Percentiles rank a stretch among this genome's conserved stretches.
Evolutionary conservation across 2,888 invertebrate species (phyloP).

Genomic region (Heliconius sara): DNA sequence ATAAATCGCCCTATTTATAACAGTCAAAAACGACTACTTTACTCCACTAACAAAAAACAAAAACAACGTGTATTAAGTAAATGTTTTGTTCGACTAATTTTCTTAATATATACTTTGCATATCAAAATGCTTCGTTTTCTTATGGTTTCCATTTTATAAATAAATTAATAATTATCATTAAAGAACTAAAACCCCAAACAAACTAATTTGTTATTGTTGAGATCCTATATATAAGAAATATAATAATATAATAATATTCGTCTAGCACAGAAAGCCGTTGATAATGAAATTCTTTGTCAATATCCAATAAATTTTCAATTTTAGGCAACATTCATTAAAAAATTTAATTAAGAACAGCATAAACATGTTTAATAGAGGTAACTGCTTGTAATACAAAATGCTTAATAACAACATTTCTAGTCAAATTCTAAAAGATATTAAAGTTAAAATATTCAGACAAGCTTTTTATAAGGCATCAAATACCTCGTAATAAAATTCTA

Average conservation of each 20-base stretch:
- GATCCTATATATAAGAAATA: not conserved
- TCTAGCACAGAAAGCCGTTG: not conserved
- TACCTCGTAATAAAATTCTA: not conserved
- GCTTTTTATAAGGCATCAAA: not conserved
- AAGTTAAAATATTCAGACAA: not conserved
- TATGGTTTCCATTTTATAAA: not conserved
- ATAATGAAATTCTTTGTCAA: not conserved
- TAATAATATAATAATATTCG: not conserved
- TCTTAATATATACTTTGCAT: not conserved
- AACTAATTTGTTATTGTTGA: not conserved
- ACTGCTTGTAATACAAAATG: not conserved
- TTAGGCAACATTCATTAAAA: slow-evolving; percentile 3
- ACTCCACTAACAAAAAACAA: too few relatives aligned
- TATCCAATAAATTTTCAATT: slow-evolving; percentile 1
- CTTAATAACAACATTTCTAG: not conserved
- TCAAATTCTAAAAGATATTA: slow-evolving; percentile 16
- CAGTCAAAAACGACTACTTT: slow-evolving; percentile 26
- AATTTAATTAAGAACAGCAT: too few relatives aligned
- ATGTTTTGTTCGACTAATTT: not conserved
- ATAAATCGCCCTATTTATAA: slow-evolving; percentile 20
- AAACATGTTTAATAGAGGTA: not conserved
- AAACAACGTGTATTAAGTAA: slow-evolving; percentile 20
- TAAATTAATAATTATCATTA: not conserved
- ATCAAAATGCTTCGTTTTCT: not conserved
- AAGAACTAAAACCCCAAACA: not conserved